These are phyloP conservation scores for Philaethria dido DNA, from an alignment of 2,888 invertebrate species.

Conservation along the genomic window DNA sequence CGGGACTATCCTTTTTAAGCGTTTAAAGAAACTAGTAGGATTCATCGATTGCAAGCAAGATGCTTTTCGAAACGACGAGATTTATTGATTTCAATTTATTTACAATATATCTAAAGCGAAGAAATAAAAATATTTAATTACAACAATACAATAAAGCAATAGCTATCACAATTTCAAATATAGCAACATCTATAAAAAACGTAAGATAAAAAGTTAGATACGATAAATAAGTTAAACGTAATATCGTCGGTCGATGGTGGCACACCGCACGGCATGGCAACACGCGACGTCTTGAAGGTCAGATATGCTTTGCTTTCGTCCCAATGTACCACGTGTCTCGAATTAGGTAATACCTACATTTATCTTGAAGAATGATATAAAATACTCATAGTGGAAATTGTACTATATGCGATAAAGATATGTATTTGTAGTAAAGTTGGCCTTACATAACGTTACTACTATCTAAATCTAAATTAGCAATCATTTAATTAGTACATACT, in stretches of 20 bases:
- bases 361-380: constrained; percentile 10
- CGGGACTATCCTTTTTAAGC: no score
- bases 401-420: constrained; percentile 10
- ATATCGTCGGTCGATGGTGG: constrained; percentile 42
- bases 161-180: background rate
- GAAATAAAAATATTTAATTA: no score
- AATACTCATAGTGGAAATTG: constrained; percentile 12
- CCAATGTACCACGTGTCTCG: constrained; percentile 32
- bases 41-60: no score
- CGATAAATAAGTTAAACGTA: constrained; percentile 40
- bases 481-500: no score
- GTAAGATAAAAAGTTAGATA: constrained; percentile 3
- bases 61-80: no score
- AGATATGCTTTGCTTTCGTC: constrained; percentile 37
- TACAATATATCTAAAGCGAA: no score
- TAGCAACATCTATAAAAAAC: background rate
- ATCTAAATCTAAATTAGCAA: background rate
- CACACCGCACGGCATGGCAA: constrained; percentile 51
- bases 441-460: background rate
- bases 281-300: constrained; percentile 49
- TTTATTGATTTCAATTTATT: no score
- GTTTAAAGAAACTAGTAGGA: no score
- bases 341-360: constrained; percentile 16
- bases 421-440: background rate
- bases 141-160: no score